Evolutionary conservation across 1,140 invertebrate species (phyloP), one percentile per base, ranked within the genome.

Genomic region (Colletes gigas): DNA sequence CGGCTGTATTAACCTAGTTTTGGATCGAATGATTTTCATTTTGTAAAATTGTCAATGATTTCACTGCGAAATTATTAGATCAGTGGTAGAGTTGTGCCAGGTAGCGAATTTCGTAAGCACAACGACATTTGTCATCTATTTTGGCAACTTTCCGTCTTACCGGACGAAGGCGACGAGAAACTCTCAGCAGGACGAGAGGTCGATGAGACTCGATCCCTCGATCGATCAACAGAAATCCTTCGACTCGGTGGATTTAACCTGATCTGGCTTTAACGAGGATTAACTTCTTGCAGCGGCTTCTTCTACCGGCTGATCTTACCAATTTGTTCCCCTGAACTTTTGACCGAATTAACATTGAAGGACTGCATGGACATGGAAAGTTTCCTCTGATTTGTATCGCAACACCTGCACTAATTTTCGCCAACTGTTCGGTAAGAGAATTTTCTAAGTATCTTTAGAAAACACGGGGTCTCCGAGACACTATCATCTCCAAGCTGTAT

Each of bases 251-350:
- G 82, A 67, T 65, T 81, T 87, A 82, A 77, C 63, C 68, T 62
- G 54, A 60, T 70, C 75, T 74, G 70, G 78, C 68, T 87, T 67
- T 73, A 65, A 15, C 60, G 55, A 52, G 86, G 86, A 87, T 88
- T 85, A 87, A 77, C 85, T 87, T 84, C 86, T 85, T 84, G 63
- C 75, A 50, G 19, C 62, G 60, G 63, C 72, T 88, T 88, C 79
- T 87, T 87, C 82, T 71, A 21, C 30, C 19, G 71, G 67, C 41
- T 88, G 86, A 88, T 88, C 86, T 88, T 70, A 73, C 81, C 86
- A 88, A 88, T 88, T 88, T 88, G 83, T 88, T 81, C 60, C 55
- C 57, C 60, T 50, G 77, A 87, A 87, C 79, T 87, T 85, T 87
- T 83, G 65, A 19, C 54, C 59, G 71, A 81, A 83, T 87, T 84